phyloP scores from a whole-genome alignment of 92 coral and sea anemone species.

The Palythoa grandiflora region DNA sequence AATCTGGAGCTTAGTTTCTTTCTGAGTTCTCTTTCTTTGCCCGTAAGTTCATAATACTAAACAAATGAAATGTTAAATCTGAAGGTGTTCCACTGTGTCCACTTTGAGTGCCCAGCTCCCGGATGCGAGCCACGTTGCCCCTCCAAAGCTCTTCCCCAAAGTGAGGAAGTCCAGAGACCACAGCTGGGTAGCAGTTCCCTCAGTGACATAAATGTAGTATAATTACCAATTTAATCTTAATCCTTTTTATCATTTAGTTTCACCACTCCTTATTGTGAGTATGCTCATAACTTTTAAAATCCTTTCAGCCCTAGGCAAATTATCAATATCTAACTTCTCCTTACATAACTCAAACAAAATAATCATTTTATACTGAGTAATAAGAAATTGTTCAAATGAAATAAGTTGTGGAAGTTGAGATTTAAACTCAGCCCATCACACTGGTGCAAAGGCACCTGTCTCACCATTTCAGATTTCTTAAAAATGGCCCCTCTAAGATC shows the following conservation, averaged over 20 bases:
- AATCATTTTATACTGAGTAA: too few relatives aligned
- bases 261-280: not conserved
- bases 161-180: not conserved
- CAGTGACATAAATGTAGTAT: constrained; percentile 29
- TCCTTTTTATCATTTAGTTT: not conserved
- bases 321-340: too few relatives aligned
- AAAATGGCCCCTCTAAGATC: too few relatives aligned
- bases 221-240: not conserved
- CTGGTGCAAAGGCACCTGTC: too few relatives aligned
- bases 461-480: too few relatives aligned
- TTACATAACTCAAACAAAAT: too few relatives aligned
- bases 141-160: not conserved
- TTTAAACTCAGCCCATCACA: too few relatives aligned
- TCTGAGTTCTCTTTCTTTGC: too few relatives aligned
- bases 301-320: too few relatives aligned
- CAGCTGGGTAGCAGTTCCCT: constrained; percentile 5
- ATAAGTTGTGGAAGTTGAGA: too few relatives aligned
- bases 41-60: not conserved
- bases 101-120: constrained; percentile 91
- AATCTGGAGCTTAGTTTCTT: too few relatives aligned
- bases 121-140: constrained; percentile 10
- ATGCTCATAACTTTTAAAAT: not conserved
- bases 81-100: constrained; percentile 98
- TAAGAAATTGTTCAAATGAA: too few relatives aligned
- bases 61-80: not conserved